Evolutionary conservation across 2,888 invertebrate genomes (phyloP).

Genomic region (Ophion ventricosus): DNA sequence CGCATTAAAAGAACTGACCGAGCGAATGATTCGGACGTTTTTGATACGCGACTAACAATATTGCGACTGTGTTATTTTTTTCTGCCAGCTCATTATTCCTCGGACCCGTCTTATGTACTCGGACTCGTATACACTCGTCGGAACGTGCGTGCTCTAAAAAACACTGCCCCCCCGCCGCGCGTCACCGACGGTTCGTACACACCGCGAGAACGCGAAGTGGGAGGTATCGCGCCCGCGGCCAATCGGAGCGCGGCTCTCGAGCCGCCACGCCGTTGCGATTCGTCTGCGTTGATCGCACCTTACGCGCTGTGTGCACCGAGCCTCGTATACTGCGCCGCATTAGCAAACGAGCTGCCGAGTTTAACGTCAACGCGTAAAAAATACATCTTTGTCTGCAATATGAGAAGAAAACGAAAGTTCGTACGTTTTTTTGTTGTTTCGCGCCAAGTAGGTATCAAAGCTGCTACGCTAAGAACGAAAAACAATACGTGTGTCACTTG

Average conservation of each 20-base stretch:
- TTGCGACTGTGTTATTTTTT: conserved; percentile 25
- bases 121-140: conserved; percentile 39
- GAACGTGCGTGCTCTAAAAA: conserved; percentile 53
- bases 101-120: conserved; percentile 15
- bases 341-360: background rate
- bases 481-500: conserved; percentile 38
- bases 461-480: background rate
- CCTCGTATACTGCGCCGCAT: background rate
- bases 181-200: background rate
- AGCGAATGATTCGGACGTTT: conserved; percentile 1
- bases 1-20: background rate
- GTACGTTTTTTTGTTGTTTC: conserved; percentile 9
- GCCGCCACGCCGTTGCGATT: background rate
- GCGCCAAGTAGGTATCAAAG: background rate
- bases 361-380: background rate
- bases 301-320: background rate
- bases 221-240: background rate
- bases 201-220: background rate
- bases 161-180: conserved; percentile 27
- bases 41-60: conserved; percentile 26
- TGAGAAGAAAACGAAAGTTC: conserved; percentile 16
- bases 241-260: background rate
- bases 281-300: background rate
- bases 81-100: conserved; percentile 48
- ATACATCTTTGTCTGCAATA: background rate